Base-by-base conservation (phyloP, 2,797 vertebrate species). In the Basileuterus tristriatus region DNA sequence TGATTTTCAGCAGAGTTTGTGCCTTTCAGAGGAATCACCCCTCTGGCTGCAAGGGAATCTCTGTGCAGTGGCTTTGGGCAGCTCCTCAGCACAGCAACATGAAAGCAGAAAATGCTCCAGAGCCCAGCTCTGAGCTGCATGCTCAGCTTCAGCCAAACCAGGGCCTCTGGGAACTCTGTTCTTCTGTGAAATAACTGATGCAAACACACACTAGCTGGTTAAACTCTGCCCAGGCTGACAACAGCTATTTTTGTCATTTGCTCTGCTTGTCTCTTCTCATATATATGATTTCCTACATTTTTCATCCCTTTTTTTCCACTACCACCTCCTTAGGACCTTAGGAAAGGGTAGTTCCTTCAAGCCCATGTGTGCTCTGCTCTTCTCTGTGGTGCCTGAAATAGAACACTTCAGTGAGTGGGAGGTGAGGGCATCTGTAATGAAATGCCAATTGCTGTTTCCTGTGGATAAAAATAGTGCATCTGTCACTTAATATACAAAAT, bases 391-490 rank as follows among this genome's bases (percentile, higher is more conserved):
- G 71, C 68, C 87, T 75, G 87, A 96, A 96, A 95, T 62, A 93
- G 81, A 87, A 53, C 49, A 82, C 94, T 90, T 72, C 91, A 84
- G 56, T 29, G 91, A 91, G 62, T 14, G 39, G n/a, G 67, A 91
- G 85, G 87, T 72, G 77, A 86, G 59, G 80, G 67, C 91, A 86
- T 76, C 55, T 60, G 72, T 76, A 95, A 93, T 1, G 0, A 93
- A 96, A 96, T 84, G 74, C 52, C 93, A 94, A 2, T 89, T 69
- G 72, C 94, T 91, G 64, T 70, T 94, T 91, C 82, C 69, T 70
- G 59, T 39, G 76, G 60, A 52, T 69, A 94, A 94, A 86, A 60
- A 93, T 78, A 92, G 84, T 10, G 18, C 20, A 3, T 65, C 87
- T 94, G 92, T 86, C 95, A 94, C 70, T 79, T 83, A 86, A 70